phyloP scores from a whole-genome alignment of 2,797 vertebrate genomes.

The Trematomus bernacchii region DNA sequence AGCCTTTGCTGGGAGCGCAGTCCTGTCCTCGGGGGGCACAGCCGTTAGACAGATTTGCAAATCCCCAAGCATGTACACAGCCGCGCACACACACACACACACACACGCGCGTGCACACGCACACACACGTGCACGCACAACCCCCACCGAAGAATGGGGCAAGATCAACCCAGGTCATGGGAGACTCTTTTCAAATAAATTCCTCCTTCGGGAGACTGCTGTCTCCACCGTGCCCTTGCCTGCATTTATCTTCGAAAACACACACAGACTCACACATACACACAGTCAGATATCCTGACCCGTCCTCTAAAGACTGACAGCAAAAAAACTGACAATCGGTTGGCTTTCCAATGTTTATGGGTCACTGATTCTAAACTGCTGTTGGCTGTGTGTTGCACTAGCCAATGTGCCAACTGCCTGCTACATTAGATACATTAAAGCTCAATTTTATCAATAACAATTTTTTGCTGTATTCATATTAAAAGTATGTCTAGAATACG shows the following conservation, averaged over 20 bases:
- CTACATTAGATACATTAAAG: background rate
- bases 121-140: constrained; percentile 19
- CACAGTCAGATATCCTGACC: constrained; percentile 30
- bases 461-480: background rate
- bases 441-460: no score
- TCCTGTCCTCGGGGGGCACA: constrained; percentile 28
- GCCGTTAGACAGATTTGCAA: constrained; percentile 57
- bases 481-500: background rate
- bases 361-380: constrained; percentile 28
- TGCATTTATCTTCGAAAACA: constrained; percentile 29
- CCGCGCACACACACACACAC: constrained; percentile 5
- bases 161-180: constrained; percentile 73
- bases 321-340: constrained; percentile 40
- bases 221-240: constrained; percentile 64
- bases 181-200: constrained; percentile 66
- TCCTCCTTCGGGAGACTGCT: constrained; percentile 64
- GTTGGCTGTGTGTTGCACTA: constrained; percentile 2
- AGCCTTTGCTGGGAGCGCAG: constrained; percentile 48
- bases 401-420: background rate
- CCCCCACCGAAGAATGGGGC: constrained; percentile 54
- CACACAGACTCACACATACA: constrained; percentile 14
- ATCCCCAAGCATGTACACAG: constrained; percentile 38
- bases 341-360: constrained; percentile 25
- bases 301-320: constrained; percentile 22
- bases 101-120: no score